Evolutionary conservation across 2,797 vertebrate genomes (phyloP).

Genomic region (Squalus acanthias): DNA sequence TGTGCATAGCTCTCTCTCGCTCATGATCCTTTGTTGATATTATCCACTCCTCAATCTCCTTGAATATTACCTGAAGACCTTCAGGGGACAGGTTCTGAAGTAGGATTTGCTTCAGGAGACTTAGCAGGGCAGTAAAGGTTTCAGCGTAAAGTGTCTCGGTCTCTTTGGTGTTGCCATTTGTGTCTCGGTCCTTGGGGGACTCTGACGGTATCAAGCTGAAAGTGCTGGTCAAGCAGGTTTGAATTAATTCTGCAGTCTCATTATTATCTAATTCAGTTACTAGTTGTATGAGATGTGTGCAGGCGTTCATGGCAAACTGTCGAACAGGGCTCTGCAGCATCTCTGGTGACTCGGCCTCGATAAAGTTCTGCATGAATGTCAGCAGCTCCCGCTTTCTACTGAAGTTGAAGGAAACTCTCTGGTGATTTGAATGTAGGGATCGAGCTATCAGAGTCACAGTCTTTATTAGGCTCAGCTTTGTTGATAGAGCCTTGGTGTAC

Average conservation of each 20-base stretch:
- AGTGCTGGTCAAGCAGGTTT: not conserved
- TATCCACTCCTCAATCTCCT: not conserved
- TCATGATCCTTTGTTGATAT: not conserved
- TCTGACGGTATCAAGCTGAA: not conserved
- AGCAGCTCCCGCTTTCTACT: not conserved
- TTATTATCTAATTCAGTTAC: too few species aligned
- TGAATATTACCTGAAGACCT: not conserved
- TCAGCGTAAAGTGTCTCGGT: not conserved
- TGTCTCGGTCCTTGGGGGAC: not conserved
- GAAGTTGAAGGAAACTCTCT: too few species aligned
- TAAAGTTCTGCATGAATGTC: not conserved
- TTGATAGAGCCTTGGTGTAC: not conserved
- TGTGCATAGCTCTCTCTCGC: constrained; percentile 13
- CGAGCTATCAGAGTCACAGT: too few species aligned
- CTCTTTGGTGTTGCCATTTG: not conserved
- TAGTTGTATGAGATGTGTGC: not conserved
- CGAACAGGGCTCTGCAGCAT: not conserved
- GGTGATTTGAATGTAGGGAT: too few species aligned
- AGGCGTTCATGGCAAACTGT: not conserved
- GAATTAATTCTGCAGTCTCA: not conserved
- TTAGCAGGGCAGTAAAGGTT: not conserved
- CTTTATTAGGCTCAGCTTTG: too few species aligned
- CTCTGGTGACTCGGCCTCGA: not conserved
- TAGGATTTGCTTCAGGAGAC: not conserved
- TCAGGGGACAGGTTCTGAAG: not conserved